A percentile compares a stretch with the other conserved stretches of the same genome.
These are phyloP conservation scores for Clarias batrachus DNA, from an alignment of 2,113 vertebrate species.

Conservation along the genomic window DNA sequence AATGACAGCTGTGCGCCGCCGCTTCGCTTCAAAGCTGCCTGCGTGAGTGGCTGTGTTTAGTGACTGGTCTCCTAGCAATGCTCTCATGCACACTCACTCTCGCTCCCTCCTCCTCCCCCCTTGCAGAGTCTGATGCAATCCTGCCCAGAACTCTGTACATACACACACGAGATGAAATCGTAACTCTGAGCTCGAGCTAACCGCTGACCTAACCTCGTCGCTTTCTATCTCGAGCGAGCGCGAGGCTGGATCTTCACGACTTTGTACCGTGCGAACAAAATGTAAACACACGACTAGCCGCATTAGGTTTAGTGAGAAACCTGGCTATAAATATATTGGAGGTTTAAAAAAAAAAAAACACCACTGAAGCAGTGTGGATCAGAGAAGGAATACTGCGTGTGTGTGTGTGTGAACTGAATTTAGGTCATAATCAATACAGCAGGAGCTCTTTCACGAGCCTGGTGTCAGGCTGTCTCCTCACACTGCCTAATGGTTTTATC, in stretches of 20 bases:
- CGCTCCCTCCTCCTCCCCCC: slow-evolving; percentile 16
- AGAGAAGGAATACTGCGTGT: neutral
- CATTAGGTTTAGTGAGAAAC: neutral
- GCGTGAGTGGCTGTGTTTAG: slow-evolving; percentile 51
- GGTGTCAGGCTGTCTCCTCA: slow-evolving; percentile 25
- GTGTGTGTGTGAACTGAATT: slow-evolving; percentile 10
- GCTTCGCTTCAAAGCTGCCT: slow-evolving; percentile 41
- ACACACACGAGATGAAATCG: slow-evolving; percentile 13
- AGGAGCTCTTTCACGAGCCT: slow-evolving; percentile 15
- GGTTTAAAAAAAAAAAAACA: neutral
- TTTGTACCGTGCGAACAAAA: too few relatives aligned
- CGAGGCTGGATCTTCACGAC: neutral
- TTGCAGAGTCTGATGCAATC: slow-evolving; percentile 57
- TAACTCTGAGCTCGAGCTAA: slow-evolving; percentile 19
- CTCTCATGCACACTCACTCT: slow-evolving; percentile 33
- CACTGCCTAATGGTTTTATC: slow-evolving; percentile 30
- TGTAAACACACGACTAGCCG: neutral
- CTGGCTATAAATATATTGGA: neutral
- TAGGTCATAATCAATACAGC: slow-evolving; percentile 39
- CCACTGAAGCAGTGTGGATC: neutral
- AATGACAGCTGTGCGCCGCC: slow-evolving; percentile 28
- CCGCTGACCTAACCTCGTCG: slow-evolving; percentile 17
- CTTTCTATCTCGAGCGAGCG: neutral
- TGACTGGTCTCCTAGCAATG: slow-evolving; percentile 54
- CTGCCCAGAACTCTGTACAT: slow-evolving; percentile 52